Base-by-base conservation (phyloP, 2,113 vertebrate species). In the Nicator chloris region DNA sequence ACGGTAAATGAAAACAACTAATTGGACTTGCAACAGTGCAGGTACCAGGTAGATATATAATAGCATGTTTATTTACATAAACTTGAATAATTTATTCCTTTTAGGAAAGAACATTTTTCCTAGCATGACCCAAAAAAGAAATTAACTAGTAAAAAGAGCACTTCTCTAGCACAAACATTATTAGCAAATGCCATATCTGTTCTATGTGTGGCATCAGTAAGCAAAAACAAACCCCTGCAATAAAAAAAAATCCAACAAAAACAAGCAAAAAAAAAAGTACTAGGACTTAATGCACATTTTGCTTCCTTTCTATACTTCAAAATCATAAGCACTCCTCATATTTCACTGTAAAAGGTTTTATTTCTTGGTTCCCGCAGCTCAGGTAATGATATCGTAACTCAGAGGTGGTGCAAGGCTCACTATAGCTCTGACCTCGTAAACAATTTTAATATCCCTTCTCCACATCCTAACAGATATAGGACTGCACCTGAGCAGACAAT, bases 361-460 rank as follows among this genome's bases (percentile, higher is more conserved):
- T 86, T 96, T 95, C 83, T 94, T 56, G 47, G 57, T 79, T 93
- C 80, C 84, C 5, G 39, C 88, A 86, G 95, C 97, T 93, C 92
- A 90, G 65, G 92, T 96, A 96, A 97, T 97, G 95, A 94, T 95
- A 96, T 83, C 91, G 5, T 96, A 97, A 97, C 68, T 97, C 96
- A 97, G 37, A 92, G 86, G 68, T 47, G 59, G 68, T 91, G 37
- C 85, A 83, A 90, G 54, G 78, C 93, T 92, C 1, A 1, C 88
- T 91, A 72, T 7, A 77, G 90, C 75, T 96, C 83, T 92, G 92
- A 91, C 89, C 93, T 93, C 68, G 0, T 95, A 97, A 96, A 95
- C 84, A 90, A 95, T 93, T 94, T 92, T 96, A 84, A 94, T 64
- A 76, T 83, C 78, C 85, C 61, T 90, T 95, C 92, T 87, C 82